Evolutionary conservation across 2,797 vertebrate species (phyloP), one percentile per base, ranked within the genome.

Genomic region (Zalophus californianus): DNA sequence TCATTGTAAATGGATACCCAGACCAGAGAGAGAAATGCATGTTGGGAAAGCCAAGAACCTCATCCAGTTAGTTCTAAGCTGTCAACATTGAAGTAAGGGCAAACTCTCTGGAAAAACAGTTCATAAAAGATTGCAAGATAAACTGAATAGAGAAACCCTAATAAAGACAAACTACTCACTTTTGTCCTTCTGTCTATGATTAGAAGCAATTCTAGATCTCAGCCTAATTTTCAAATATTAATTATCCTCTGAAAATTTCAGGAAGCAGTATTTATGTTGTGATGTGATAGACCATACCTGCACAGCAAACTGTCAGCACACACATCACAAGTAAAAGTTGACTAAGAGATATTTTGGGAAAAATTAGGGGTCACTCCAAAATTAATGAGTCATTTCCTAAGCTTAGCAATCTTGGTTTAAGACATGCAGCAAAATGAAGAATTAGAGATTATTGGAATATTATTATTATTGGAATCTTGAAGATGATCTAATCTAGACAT

Each of bases 1-100:
- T 80, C 93, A 95, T 86, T 95, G 97, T 97, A 97, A 97, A 92
- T 48, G 85, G 91, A 90, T 92, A 29, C 90, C 58, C 91, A 83
- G 90, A 44, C 54, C 64, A 32, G 32, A 70, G 1, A 5, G 29
- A 95, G 54, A 21, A 96, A 90, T 0, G 41, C 11, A 94, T 66
- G 21, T 56, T 86, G 44, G 78, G 93, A 93, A 96, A 80, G 38
- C 56, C 50, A 48, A 70, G 54, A 41, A 52, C 14, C 29, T 86
- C 72, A 62, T 78, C 58, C 66, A 52, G 66, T 86, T 4, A 58
- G 73, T 80, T 90, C 89, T 64, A 58, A 86, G 77, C 82, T 92
- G 50, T 94, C 72, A 41, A 72, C 83, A 29, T 90, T 93, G 89
- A 78, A 20, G n/a, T 72, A 91, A 92, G 66, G 27, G n/a, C 38